Base-by-base conservation (phyloP, 2,888 invertebrate species). In the Philaethria dido region DNA sequence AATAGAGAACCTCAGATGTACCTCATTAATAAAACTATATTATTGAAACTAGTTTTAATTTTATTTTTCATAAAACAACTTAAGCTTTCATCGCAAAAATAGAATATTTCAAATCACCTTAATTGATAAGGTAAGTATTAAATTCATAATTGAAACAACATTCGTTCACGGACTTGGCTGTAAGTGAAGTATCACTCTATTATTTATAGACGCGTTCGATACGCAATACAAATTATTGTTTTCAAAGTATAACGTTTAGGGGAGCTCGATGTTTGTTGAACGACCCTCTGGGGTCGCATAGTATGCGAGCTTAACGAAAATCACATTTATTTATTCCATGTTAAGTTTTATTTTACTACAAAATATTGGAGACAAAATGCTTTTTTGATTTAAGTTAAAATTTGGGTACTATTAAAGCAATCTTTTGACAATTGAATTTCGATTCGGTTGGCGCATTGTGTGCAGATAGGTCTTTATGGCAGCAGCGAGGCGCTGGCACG, bases 211-310 rank as follows among this genome's bases (percentile, higher is more conserved):
- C 86, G 87, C 90, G 90, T 92, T 92, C 92, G 92, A 92, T 92
- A 92, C 92, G 92, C 91, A 92, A 92, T 92, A 92, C 92, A 92
- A 92, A 92, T 92, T 92, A 92, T 92, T 92, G 92, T 92, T 92
- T 92, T 92, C 92, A 92, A 92, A 92, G 92, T 92, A 92, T 92
- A 92, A 90, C 91, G 90, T 91, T 92, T 90, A 91, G 91, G 92
- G 92, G 91, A 88, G 86, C 85, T 79, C 83, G 83, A 83, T 92
- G 92, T 92, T 92, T 92, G 89, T 85, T 78, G 81, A 89, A 83
- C 88, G 88, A 89, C 92, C 92, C 92, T 88, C 83, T 70, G 85
- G 85, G 83, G 80, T 77, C 81, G 81, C 83, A 75, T 71, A 74
- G 74, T 73, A 70, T 55, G 64, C 61, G 63, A 61, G 78, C 78